phyloP scores from a whole-genome alignment of 2,888 invertebrate genomes.

The Drosophila mettleri region DNA sequence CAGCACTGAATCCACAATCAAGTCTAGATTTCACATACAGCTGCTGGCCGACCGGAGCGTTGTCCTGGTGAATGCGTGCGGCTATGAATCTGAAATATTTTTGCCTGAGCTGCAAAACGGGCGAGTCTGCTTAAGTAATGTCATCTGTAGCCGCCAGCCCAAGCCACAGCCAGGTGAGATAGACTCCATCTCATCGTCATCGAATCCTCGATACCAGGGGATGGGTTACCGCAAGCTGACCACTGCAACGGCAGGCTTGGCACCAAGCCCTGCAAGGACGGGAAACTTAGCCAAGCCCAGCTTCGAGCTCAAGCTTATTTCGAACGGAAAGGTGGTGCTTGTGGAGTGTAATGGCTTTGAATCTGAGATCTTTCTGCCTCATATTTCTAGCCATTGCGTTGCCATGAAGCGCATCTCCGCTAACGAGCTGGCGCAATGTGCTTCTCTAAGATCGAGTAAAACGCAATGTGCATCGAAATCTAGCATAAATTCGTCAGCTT shows the following conservation, averaged over 20 bases:
- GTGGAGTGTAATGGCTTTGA: constrained; percentile 61
- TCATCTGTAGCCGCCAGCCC: constrained; percentile 36
- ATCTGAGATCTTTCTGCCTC: constrained; percentile 66
- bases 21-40: constrained; percentile 33
- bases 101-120: constrained; percentile 36
- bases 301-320: constrained; percentile 52
- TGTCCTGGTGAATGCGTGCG: constrained; percentile 42
- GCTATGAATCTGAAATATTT: constrained; percentile 61
- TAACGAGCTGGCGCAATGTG: constrained; percentile 30
- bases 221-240: constrained; percentile 21
- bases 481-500: not conserved
- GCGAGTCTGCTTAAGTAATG: constrained; percentile 42
- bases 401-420: constrained; percentile 62
- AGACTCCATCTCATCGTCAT: not conserved
- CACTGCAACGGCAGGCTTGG: constrained; percentile 26
- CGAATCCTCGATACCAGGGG: not conserved
- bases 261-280: not conserved
- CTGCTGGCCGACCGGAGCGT: constrained; percentile 45
- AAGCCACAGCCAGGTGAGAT: not conserved
- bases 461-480: not conserved
- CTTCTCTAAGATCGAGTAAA: constrained; percentile 1
- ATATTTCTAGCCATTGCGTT: constrained; percentile 48
- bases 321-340: constrained; percentile 57
- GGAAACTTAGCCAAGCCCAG: not conserved
- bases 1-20: not conserved